These are phyloP conservation scores for Drosophila aff. DNA, from an alignment of 1,140 invertebrate genomes.

Conservation along the genomic window DNA sequence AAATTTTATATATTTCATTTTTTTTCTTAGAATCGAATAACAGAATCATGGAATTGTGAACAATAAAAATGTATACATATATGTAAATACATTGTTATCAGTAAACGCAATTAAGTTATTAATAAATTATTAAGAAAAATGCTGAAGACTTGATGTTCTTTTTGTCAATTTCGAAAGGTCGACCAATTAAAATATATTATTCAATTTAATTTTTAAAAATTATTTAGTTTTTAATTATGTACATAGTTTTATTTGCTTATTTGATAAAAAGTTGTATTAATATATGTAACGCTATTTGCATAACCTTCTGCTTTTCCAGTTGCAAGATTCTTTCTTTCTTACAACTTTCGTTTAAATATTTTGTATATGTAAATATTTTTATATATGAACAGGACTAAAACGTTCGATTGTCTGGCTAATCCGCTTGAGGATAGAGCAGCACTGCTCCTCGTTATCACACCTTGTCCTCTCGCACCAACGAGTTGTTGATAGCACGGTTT, in stretches of 20 bases:
- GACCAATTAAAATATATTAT: not conserved
- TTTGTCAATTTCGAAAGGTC: no score
- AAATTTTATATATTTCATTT: not conserved
- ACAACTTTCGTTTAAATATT: not conserved
- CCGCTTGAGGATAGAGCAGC: not conserved
- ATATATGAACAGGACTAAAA: not conserved
- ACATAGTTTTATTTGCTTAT: not conserved
- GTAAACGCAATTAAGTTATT: not conserved
- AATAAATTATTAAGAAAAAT: not conserved
- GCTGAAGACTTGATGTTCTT: not conserved
- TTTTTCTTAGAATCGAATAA: not conserved
- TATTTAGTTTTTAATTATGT: not conserved
- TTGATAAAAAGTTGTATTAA: no score
- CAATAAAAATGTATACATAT: not conserved
- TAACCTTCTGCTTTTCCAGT: not conserved
- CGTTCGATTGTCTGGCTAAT: not conserved
- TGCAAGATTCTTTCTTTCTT: not conserved
- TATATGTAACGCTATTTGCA: no score
- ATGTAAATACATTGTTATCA: not conserved
- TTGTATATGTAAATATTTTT: not conserved
- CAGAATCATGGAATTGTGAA: not conserved
- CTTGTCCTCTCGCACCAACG: not conserved
- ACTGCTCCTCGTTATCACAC: not conserved
- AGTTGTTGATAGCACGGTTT: constrained; percentile 9
- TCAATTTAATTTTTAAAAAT: not conserved